These are phyloP conservation scores for Camponotus fellah DNA, from an alignment of 2,888 invertebrate species.

Conservation along the genomic window DNA sequence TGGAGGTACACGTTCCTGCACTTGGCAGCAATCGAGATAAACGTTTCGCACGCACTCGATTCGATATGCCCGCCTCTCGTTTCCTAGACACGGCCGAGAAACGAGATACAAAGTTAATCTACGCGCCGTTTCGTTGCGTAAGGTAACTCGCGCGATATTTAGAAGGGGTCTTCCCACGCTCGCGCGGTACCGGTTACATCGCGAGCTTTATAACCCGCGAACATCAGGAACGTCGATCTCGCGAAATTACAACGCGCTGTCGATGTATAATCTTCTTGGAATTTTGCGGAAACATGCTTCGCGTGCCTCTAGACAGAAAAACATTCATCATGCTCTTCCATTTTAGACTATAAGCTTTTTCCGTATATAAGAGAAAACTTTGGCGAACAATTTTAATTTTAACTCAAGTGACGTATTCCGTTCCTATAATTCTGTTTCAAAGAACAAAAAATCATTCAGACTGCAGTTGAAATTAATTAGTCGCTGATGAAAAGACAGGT, in stretches of 20 bases:
- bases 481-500: not conserved
- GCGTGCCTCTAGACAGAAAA: not conserved
- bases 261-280: conserved; percentile 2
- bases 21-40: conserved; percentile 62
- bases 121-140: conserved; percentile 45
- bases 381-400: not conserved
- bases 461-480: not conserved
- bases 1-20: conserved; percentile 56
- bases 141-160: conserved; percentile 44
- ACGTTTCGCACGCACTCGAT: conserved; percentile 60
- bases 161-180: conserved; percentile 51
- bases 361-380: not conserved
- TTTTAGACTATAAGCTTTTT: not conserved
- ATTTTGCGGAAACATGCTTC: not conserved
- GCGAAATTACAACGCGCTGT: conserved; percentile 37
- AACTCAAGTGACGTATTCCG: not conserved
- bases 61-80: conserved; percentile 54
- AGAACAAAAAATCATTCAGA: not conserved
- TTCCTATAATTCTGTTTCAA: not conserved
- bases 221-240: conserved; percentile 44
- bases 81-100: conserved; percentile 55
- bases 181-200: conserved; percentile 49
- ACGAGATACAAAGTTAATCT: conserved; percentile 53
- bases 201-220: conserved; percentile 25
- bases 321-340: not conserved